Percentiles rank a stretch among this genome's conserved stretches.
phyloP scores from a whole-genome alignment of 35 echinoderm and acorn worm species.

The Ophioderma brevispina region DNA sequence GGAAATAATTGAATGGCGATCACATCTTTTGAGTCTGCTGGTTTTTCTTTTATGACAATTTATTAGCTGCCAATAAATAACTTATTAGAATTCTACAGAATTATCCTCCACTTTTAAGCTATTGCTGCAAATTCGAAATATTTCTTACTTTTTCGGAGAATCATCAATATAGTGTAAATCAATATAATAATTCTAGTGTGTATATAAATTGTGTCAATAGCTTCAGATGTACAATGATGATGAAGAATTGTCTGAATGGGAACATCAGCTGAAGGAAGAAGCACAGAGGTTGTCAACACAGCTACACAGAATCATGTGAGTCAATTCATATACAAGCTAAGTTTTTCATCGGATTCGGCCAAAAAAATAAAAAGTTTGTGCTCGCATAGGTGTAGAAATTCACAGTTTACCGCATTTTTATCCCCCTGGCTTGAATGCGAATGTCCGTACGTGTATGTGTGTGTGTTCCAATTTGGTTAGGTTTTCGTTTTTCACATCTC shows the following conservation, averaged over 20 bases:
- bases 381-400: not conserved
- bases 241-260: not conserved
- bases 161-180: too few relatives aligned
- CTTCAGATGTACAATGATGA: not conserved
- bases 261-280: not conserved
- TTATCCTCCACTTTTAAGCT: too few relatives aligned
- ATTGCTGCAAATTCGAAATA: too few relatives aligned
- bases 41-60: too few relatives aligned
- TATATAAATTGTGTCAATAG: not conserved
- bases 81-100: too few relatives aligned
- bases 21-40: too few relatives aligned
- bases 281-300: not conserved
- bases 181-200: too few relatives aligned
- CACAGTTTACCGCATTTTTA: not conserved
- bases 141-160: too few relatives aligned
- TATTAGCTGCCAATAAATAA: too few relatives aligned
- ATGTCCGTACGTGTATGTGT: not conserved
- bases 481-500: too few relatives aligned
- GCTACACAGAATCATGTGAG: slow-evolving; percentile 2
- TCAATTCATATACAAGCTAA: not conserved
- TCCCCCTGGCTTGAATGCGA: not conserved
- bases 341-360: not conserved
- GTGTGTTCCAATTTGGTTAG: too few relatives aligned
- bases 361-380: not conserved
- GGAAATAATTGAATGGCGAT: too few relatives aligned